phyloP scores from a whole-genome alignment of 2,888 invertebrate species.

The Lumbricus terrestris region DNA sequence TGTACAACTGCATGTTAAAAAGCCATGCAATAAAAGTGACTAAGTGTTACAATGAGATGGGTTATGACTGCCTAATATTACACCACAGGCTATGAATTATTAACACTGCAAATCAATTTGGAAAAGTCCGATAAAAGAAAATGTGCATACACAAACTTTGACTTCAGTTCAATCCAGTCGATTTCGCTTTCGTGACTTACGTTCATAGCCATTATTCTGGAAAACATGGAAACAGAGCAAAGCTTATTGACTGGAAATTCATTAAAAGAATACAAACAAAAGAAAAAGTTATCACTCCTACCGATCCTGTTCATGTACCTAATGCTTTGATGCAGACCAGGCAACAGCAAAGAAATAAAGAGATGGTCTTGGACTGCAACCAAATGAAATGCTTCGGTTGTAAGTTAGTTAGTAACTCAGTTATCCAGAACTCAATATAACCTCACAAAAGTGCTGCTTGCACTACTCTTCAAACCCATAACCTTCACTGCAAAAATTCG shows the following conservation, averaged over 20 bases:
- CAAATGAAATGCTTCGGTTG: too few species aligned
- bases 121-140: background rate
- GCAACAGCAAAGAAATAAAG: background rate
- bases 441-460: too few species aligned
- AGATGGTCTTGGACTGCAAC: background rate
- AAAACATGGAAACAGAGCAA: background rate
- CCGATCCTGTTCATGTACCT: background rate
- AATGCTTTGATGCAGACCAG: background rate
- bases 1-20: too few species aligned
- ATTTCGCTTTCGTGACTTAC: slow-evolving; percentile 9
- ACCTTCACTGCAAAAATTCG: too few species aligned
- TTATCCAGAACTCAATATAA: too few species aligned
- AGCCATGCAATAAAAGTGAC: too few species aligned
- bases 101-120: background rate
- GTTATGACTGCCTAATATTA: background rate
- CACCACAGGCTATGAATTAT: background rate
- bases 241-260: too few species aligned
- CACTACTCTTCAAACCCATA: too few species aligned
- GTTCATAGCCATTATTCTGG: background rate
- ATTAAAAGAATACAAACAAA: too few species aligned
- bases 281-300: too few species aligned
- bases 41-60: background rate
- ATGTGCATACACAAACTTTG: background rate
- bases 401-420: too few species aligned
- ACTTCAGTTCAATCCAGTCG: background rate